Conservation (phyloP, 2,888 invertebrate species). For the Darwinula stevensoni region DNA sequence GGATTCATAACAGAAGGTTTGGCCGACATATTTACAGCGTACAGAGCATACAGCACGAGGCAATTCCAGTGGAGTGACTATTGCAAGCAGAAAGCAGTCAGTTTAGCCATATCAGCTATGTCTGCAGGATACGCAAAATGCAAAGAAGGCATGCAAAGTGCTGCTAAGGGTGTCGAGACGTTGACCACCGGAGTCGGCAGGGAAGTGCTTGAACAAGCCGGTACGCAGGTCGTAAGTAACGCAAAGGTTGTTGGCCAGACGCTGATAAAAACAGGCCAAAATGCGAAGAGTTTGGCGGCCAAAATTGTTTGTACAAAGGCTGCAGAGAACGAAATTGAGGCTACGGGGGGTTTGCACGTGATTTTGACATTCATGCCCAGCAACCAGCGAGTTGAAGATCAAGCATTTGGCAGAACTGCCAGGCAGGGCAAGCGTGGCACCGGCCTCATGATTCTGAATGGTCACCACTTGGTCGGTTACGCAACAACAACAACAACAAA, state of each 20-base stretch:
- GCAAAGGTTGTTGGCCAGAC: background rate
- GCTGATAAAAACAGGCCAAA: slow-evolving; percentile 1
- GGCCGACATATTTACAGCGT: slow-evolving; percentile 6
- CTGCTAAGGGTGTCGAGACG: slow-evolving; percentile 1
- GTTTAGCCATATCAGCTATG: slow-evolving; percentile 6
- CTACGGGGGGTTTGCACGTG: too few relatives aligned
- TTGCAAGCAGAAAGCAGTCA: slow-evolving; percentile 7
- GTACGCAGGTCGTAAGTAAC: slow-evolving; percentile 1
- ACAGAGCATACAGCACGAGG: slow-evolving; percentile 7
- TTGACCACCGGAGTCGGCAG: background rate
- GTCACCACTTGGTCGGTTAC: too few relatives aligned
- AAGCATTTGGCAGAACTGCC: too few relatives aligned
- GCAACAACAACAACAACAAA: background rate
- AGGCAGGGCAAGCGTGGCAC: too few relatives aligned
- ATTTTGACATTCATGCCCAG: background rate
- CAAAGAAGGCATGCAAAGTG: slow-evolving; percentile 2
- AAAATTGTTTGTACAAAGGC: background rate
- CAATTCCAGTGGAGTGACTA: slow-evolving; percentile 7
- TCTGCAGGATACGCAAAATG: slow-evolving; percentile 4
- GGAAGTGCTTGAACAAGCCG: slow-evolving; percentile 1
- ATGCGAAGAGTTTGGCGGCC: background rate
- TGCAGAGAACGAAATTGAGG: too few relatives aligned
- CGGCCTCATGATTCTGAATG: too few relatives aligned
- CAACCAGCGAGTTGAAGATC: too few relatives aligned
- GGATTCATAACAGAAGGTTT: slow-evolving; percentile 6